Evolutionary conservation across 2,888 invertebrate genomes (phyloP).

Genomic region (Trissoscelio sp.): DNA sequence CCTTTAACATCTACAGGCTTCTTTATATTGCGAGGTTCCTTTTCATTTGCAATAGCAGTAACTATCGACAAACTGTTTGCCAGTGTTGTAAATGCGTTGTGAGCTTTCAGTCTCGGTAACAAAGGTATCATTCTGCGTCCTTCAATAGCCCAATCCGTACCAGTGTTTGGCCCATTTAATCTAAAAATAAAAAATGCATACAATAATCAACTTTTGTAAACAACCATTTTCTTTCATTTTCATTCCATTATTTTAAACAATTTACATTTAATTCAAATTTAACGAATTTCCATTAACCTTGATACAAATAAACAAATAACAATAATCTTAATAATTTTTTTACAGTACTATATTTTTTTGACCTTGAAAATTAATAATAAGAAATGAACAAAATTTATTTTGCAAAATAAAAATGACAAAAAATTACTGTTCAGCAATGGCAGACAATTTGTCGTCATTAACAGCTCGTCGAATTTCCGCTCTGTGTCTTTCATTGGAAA

Average conservation of each 20-base stretch:
- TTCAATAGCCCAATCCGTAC: constrained; percentile 93
- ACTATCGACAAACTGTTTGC: constrained; percentile 91
- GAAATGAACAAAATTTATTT: too few species aligned
- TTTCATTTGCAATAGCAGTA: constrained; percentile 87
- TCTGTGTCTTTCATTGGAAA: constrained; percentile 95
- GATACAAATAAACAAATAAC: too few species aligned
- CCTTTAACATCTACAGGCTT: constrained; percentile 80
- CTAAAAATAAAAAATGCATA: constrained; percentile 76
- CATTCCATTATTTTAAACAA: too few species aligned
- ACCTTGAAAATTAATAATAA: too few species aligned
- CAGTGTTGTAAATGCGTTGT: constrained; percentile 92
- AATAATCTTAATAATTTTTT: too few species aligned
- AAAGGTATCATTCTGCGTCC: constrained; percentile 93
- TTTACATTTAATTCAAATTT: too few species aligned
- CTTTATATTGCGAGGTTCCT: constrained; percentile 84
- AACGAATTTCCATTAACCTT: too few species aligned
- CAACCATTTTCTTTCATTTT: neutral
- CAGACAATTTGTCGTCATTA: constrained; percentile 94
- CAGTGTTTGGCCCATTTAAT: constrained; percentile 84
- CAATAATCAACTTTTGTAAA: neutral
- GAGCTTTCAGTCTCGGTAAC: constrained; percentile 92
- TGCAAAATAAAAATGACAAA: too few species aligned
- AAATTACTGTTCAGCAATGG: constrained; percentile 94
- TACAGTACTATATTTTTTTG: too few species aligned
- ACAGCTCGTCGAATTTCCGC: constrained; percentile 96